Evolutionary conservation across 2,797 vertebrate genomes (phyloP).

Genomic region (Karalla daura): DNA sequence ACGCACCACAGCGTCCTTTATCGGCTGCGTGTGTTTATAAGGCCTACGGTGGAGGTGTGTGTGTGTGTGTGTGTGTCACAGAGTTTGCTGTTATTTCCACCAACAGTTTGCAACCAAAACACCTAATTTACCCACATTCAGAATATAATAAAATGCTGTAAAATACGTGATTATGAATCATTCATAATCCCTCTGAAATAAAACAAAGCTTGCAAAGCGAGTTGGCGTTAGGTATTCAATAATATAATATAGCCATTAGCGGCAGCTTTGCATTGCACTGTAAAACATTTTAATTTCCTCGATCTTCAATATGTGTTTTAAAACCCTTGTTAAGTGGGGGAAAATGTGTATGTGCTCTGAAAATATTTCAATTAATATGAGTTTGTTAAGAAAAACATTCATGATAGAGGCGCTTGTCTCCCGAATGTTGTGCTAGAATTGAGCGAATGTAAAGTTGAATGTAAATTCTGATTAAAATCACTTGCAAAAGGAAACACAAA

Average conservation of each 20-base stretch:
- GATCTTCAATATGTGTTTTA: background rate
- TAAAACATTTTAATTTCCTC: background rate
- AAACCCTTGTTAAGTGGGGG: background rate
- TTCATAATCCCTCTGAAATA: too few relatives aligned
- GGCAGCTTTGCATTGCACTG: background rate
- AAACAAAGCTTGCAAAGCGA: too few relatives aligned
- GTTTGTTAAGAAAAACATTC: background rate
- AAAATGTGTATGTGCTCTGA: background rate
- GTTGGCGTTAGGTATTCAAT: too few relatives aligned
- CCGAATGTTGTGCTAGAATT: background rate
- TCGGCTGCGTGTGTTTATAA: slow-evolving; percentile 88
- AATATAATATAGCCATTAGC: too few relatives aligned
- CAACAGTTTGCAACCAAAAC: slow-evolving; percentile 21
- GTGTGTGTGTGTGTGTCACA: slow-evolving; percentile 74
- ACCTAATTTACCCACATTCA: too few relatives aligned
- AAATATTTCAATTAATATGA: background rate
- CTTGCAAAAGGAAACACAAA: background rate
- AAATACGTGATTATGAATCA: too few relatives aligned
- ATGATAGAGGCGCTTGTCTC: background rate
- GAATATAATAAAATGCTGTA: too few relatives aligned
- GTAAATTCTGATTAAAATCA: background rate
- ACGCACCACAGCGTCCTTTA: slow-evolving; percentile 87
- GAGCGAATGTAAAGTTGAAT: background rate
- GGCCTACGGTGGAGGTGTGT: slow-evolving; percentile 84
- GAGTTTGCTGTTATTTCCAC: slow-evolving; percentile 30